A percentile compares a stretch with the other conserved stretches of the same genome.
Conservation (phyloP, 2,797 vertebrate species). For the Muscicapa striata region DNA sequence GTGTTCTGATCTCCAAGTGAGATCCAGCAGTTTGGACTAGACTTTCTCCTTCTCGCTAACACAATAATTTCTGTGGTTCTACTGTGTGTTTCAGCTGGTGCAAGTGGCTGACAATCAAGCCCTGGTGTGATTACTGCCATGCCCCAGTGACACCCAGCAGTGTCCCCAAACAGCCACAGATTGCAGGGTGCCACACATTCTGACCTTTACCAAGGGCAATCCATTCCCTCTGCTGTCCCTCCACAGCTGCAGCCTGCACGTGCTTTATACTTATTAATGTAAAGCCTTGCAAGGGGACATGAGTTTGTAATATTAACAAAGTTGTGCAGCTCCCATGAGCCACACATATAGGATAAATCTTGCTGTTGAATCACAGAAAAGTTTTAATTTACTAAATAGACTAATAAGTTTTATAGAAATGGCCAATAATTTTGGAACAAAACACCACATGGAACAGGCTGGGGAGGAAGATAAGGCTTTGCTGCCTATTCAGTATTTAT, state of each 20-base stretch:
- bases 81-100: background rate
- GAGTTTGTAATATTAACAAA: background rate
- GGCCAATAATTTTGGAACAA: background rate
- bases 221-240: background rate
- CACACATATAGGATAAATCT: background rate
- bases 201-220: background rate
- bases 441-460: background rate
- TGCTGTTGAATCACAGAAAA: background rate
- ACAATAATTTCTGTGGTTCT: background rate
- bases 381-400: background rate
- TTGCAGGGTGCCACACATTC: accelerated
- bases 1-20: background rate
- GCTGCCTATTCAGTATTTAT: constrained; percentile 7
- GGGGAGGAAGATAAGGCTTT: constrained; percentile 8
- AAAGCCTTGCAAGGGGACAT: background rate
- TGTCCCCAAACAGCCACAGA: background rate
- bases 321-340: background rate
- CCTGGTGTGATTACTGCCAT: background rate
- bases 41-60: background rate
- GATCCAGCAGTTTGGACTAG: background rate
- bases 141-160: background rate
- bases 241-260: background rate
- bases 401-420: background rate
- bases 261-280: background rate
- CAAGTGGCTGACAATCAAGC: background rate